Base-by-base conservation (phyloP, 2,888 invertebrate species). In the Dyspetes luteomarginatus region DNA sequence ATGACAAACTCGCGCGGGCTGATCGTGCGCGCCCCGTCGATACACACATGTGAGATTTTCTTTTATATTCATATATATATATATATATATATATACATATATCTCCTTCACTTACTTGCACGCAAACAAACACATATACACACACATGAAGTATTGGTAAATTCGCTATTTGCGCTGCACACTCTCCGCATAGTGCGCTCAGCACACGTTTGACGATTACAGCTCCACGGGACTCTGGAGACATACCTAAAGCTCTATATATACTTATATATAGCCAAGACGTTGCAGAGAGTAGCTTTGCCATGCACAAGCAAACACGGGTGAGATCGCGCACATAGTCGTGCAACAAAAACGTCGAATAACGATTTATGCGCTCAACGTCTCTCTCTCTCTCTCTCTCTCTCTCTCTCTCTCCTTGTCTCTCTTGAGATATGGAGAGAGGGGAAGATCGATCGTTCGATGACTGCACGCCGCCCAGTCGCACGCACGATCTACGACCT, bases 301-400 rank as follows among this genome's bases (percentile, higher is more conserved):
- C 15, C 17, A 50, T 26, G 36, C n/a, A 15, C 36, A 2, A 36
- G 55, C 73, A n/a, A n/a, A 58, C 68, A 67, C 45, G 36, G 64
- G 26, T 36, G 28, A 64, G 12, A 55, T 45, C 30, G 30, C 62
- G 43, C 64, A 64, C 75, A 67, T 58, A 64, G 73, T 72, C 82
- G 76, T 67, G 56, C 62, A 83, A 81, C 72, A 84, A 84, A 84
- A 79, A 75, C 77, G 78, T 76, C 71, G 80, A 83, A 74, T 82
- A 82, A 76, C 78, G 84, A 84, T 84, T 84, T 83, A 84, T 82
- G 82, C 78, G 78, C 69, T 79, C 50, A 79, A 83, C 71, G 84
- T 84, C 77, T 58, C 67, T 64, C 52, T 36, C 36, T 9, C 9
- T 36, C 36, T 17, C 15, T 15, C 48, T 15, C 48, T 4, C 15